A percentile compares a stretch with the other conserved stretches of the same genome.
Evolutionary conservation across 2,888 invertebrate species (phyloP).

Genomic region (Hydroisotoma schaefferi): DNA sequence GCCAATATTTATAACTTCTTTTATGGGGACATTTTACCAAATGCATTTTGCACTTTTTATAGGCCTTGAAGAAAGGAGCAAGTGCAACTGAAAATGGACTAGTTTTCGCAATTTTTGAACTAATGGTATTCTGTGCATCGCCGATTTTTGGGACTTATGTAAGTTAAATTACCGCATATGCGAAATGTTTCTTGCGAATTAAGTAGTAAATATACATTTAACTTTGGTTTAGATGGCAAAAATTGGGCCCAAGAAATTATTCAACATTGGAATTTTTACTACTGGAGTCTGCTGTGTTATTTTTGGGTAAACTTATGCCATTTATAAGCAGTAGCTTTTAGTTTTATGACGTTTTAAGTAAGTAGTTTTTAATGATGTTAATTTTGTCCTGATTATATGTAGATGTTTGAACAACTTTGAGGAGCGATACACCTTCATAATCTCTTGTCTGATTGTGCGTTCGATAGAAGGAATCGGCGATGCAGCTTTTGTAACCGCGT

Average conservation of each 20-base stretch:
- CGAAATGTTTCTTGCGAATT: neutral
- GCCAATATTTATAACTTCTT: neutral
- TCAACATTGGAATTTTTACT: constrained; percentile 77
- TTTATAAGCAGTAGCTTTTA: neutral
- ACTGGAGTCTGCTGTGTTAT: constrained; percentile 78
- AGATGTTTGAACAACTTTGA: constrained; percentile 39
- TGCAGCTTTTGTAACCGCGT: constrained; percentile 52
- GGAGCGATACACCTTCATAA: constrained; percentile 63
- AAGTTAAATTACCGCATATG: constrained; percentile 1
- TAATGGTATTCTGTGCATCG: constrained; percentile 48
- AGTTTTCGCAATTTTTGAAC: constrained; percentile 50
- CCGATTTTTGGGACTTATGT: constrained; percentile 52
- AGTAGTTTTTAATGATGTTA: neutral
- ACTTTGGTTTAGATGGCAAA: constrained; percentile 59
- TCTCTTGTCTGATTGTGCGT: constrained; percentile 72
- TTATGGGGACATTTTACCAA: neutral
- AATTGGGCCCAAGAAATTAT: constrained; percentile 74
- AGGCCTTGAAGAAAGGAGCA: constrained; percentile 52
- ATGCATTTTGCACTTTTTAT: neutral
- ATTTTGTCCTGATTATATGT: constrained; percentile 6
- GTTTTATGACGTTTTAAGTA: neutral
- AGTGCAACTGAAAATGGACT: constrained; percentile 52
- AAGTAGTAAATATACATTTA: neutral
- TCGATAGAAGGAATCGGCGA: constrained; percentile 72
- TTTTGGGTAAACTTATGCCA: constrained; percentile 69